Conservation (phyloP, 2,797 vertebrate genomes). For the Fistularia commersonii region DNA sequence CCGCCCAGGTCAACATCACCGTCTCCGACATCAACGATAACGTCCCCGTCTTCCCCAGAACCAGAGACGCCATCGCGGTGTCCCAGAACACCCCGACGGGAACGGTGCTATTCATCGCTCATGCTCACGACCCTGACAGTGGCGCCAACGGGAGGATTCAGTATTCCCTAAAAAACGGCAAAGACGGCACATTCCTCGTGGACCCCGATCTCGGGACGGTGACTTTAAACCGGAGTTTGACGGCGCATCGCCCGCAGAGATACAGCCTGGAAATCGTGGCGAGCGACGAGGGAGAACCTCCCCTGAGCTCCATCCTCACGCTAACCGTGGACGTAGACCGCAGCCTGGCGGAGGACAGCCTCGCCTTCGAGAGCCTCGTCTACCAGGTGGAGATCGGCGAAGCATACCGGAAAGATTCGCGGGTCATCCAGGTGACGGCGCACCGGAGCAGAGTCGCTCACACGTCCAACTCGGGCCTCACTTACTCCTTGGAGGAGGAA, state of each 20-base stretch:
- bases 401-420: constrained; percentile 64
- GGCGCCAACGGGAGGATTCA: constrained; percentile 79
- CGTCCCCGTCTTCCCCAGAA: constrained; percentile 73
- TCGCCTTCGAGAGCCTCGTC: constrained; percentile 84
- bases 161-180: constrained; percentile 70
- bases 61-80: constrained; percentile 69
- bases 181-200: constrained; percentile 69
- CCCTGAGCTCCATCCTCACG: constrained; percentile 69
- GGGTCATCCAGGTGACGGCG: constrained; percentile 82
- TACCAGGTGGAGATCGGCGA: constrained; percentile 89
- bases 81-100: constrained; percentile 75
- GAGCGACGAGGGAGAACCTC: constrained; percentile 78
- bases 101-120: constrained; percentile 83
- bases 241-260: constrained; percentile 25
- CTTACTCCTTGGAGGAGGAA: constrained; percentile 75
- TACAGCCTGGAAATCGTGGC: constrained; percentile 77
- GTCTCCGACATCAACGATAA: constrained; percentile 88
- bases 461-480: constrained; percentile 28
- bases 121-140: constrained; percentile 85
- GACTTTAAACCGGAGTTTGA: constrained; percentile 74
- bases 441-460: constrained; percentile 39
- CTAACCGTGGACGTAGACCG: constrained; percentile 75
- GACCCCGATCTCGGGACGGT: constrained; percentile 77
- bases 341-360: constrained; percentile 47
- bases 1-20: constrained; percentile 83